Conservation (phyloP, 2,797 vertebrate species). For the Cephalopachus bancanus region DNA sequence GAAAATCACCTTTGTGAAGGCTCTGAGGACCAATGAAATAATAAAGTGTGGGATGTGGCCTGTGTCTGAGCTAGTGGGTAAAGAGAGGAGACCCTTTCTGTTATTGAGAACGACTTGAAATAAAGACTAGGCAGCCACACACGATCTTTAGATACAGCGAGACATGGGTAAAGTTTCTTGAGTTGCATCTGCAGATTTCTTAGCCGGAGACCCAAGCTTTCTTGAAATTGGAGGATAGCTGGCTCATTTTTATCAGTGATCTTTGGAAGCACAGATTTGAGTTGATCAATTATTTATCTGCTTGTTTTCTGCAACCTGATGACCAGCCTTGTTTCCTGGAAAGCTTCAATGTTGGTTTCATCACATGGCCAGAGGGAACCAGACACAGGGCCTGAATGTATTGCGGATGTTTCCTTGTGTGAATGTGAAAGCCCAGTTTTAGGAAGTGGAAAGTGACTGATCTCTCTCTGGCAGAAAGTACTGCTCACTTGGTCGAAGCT, state of each 20-base stretch:
- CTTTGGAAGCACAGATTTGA: conserved; percentile 76
- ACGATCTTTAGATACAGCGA: not conserved
- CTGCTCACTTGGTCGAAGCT: not conserved
- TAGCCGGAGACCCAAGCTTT: conserved; percentile 3
- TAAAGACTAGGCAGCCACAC: not conserved
- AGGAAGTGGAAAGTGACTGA: conserved; percentile 62
- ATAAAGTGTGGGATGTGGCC: not conserved
- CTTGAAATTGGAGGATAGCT: conserved; percentile 55
- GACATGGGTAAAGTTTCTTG: not conserved
- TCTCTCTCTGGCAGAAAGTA: not conserved
- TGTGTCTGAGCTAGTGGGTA: not conserved
- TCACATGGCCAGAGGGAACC: conserved; percentile 19
- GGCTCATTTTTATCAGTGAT: conserved; percentile 70
- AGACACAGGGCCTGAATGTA: not conserved
- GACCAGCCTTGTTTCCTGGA: conserved; percentile 76
- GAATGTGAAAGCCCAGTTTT: conserved; percentile 20
- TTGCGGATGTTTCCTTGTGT: not conserved
- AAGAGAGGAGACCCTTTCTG: not conserved
- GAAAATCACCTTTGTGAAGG: not conserved
- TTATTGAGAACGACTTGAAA: not conserved
- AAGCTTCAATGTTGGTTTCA: conserved; percentile 52
- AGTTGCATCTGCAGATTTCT: conserved; percentile 24
- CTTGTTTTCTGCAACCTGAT: conserved; percentile 78
- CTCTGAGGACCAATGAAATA: not conserved
- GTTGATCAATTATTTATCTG: conserved; percentile 76